Percentiles rank a stretch among this genome's conserved stretches.
Conservation (phyloP, 2,113 vertebrate species). For the Carassius gibelio region DNA sequence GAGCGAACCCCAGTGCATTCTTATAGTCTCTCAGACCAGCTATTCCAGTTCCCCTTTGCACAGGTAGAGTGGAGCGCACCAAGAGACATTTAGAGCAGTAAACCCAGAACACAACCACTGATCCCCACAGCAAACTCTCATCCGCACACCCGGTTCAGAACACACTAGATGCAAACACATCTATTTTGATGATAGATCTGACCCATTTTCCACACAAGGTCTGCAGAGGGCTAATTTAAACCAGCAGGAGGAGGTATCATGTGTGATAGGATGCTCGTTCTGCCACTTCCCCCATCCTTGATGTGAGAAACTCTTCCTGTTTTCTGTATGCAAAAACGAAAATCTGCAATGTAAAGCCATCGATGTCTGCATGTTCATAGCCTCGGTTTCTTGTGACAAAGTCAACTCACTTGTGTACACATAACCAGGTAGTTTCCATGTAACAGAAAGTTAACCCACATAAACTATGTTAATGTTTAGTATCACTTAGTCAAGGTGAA, state of each 20-base stretch:
- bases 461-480: background rate
- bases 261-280: conserved; percentile 69
- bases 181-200: conserved; percentile 3
- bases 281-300: conserved; percentile 63
- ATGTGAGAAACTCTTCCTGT: conserved; percentile 65
- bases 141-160: background rate
- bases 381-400: background rate
- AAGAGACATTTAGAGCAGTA: conserved; percentile 53
- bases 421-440: conserved; percentile 1
- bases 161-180: background rate
- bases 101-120: conserved; percentile 37
- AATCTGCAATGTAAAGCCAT: conserved; percentile 35
- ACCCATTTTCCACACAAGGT: conserved; percentile 23
- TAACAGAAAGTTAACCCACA: background rate
- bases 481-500: background rate
- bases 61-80: conserved; percentile 59
- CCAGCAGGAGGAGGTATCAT: conserved; percentile 58
- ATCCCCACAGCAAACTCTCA: conserved; percentile 38
- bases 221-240: conserved; percentile 20
- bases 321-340: conserved; percentile 42
- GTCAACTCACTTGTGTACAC: background rate
- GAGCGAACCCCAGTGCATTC: conserved; percentile 92
- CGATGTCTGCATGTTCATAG: conserved; percentile 47
- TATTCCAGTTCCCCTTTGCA: conserved; percentile 55
- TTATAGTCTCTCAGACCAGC: conserved; percentile 75